Percentiles rank a stretch among this genome's conserved stretches.
Conservation (phyloP, 35 echinoderm and acorn worm species). For the Apostichopus californicus region DNA sequence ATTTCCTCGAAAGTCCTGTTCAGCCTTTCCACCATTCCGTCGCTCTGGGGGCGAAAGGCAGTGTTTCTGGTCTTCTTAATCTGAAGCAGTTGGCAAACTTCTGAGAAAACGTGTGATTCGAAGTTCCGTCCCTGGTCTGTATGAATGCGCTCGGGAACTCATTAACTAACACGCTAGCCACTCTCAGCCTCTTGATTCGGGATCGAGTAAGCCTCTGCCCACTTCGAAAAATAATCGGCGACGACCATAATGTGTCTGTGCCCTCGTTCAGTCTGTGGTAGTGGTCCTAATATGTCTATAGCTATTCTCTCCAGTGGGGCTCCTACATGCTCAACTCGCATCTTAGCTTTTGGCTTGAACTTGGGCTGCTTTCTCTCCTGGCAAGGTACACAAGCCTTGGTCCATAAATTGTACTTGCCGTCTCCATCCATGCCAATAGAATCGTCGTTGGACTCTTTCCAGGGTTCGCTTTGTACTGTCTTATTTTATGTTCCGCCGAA, state of each 20-base stretch:
- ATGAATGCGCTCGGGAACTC: neutral
- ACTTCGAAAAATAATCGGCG: slow-evolving; percentile 6
- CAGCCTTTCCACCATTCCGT: slow-evolving; percentile 61
- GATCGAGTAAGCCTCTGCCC: slow-evolving; percentile 44
- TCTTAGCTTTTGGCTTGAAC: neutral
- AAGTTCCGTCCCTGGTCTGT: slow-evolving; percentile 68
- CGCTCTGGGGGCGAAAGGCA: slow-evolving; percentile 48
- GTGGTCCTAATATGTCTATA: slow-evolving; percentile 25
- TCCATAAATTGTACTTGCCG: neutral
- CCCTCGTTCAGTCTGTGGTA: neutral
- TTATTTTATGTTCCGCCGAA: too few species aligned
- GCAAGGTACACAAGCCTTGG: neutral
- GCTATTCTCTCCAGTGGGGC: slow-evolving; percentile 42
- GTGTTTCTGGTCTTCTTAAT: neutral
- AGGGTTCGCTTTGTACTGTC: neutral
- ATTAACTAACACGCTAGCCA: slow-evolving; percentile 31
- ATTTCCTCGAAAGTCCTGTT: slow-evolving; percentile 45
- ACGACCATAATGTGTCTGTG: slow-evolving; percentile 9
- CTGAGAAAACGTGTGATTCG: slow-evolving; percentile 50
- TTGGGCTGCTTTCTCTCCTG: slow-evolving; percentile 22
- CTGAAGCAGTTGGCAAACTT: slow-evolving; percentile 49
- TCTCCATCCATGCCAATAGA: slow-evolving; percentile 23
- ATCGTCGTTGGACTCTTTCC: neutral
- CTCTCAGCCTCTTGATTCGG: slow-evolving; percentile 59
- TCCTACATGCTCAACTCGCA: neutral